Percentiles rank a stretch among this genome's conserved stretches.
phyloP scores from a whole-genome alignment of 2,113 vertebrate genomes.

The Menura novaehollandiae region DNA sequence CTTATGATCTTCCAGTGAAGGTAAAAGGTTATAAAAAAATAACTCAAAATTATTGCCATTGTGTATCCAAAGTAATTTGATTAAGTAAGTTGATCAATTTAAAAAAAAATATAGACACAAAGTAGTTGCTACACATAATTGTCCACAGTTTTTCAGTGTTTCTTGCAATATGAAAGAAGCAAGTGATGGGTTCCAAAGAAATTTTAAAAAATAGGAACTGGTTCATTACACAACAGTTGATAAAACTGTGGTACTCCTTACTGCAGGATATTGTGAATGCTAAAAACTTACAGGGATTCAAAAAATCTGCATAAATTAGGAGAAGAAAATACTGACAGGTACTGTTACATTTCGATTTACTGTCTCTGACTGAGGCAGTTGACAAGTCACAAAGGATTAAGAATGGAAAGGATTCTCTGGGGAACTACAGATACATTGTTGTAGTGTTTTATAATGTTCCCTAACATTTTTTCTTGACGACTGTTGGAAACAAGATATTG shows the following conservation, averaged over 20 bases:
- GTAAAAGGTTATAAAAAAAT: background rate
- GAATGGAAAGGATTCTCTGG: background rate
- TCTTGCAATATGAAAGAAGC: background rate
- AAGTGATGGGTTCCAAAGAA: background rate
- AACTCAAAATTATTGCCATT: background rate
- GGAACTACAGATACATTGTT: background rate
- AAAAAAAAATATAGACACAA: background rate
- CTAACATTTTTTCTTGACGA: background rate
- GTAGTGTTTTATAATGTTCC: background rate
- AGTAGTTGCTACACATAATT: background rate
- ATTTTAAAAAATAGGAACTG: background rate
- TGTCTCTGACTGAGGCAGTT: background rate
- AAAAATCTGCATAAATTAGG: background rate
- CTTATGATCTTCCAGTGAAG: background rate
- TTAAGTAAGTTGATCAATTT: background rate
- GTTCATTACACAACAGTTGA: background rate
- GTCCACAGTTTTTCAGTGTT: background rate
- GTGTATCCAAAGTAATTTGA: background rate
- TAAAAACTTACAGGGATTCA: background rate
- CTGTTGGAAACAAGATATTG: background rate
- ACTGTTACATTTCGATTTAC: background rate
- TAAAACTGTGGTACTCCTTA: background rate
- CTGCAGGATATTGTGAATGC: background rate
- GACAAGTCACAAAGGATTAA: background rate
- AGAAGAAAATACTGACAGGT: background rate